These are phyloP conservation scores for Stramonita haemastoma DNA, from an alignment of 2,888 invertebrate genomes.

Conservation along the genomic window DNA sequence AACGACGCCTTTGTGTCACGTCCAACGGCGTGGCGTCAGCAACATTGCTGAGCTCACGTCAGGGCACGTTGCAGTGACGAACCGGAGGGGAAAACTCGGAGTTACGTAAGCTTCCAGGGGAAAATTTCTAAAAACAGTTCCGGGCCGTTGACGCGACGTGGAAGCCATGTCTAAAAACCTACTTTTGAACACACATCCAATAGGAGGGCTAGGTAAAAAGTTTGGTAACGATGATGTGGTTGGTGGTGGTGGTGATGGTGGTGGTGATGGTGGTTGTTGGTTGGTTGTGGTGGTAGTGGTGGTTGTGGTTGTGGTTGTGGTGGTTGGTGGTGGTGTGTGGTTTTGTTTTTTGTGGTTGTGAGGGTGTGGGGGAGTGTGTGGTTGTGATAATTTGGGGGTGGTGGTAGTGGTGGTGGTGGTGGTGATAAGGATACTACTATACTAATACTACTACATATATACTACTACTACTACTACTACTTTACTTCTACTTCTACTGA, in stretches of 20 bases:
- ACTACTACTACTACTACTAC: constrained; percentile 9
- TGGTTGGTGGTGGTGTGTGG: too few relatives aligned
- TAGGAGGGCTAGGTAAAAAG: constrained; percentile 7
- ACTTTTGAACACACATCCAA: constrained; percentile 15
- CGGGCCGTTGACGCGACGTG: constrained; percentile 52
- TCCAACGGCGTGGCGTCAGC: constrained; percentile 47
- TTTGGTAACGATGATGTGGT: too few relatives aligned
- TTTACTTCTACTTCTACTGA: neutral
- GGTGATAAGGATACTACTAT: too few relatives aligned
- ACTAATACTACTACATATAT: too few relatives aligned
- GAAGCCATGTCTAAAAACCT: constrained; percentile 44
- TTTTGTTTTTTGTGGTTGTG: too few relatives aligned
- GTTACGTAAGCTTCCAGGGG: constrained; percentile 51
- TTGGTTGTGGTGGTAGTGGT: too few relatives aligned
- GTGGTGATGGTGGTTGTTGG: too few relatives aligned
- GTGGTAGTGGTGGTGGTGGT: too few relatives aligned
- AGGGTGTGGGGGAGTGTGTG: too few relatives aligned
- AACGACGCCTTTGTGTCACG: constrained; percentile 50
- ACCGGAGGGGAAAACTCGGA: constrained; percentile 48
- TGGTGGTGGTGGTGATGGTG: too few relatives aligned
- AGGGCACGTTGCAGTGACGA: constrained; percentile 52
- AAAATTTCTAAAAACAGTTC: constrained; percentile 54
- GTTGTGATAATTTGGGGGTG: too few relatives aligned
- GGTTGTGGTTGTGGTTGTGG: too few relatives aligned
- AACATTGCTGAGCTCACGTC: constrained; percentile 46